Conservation (phyloP, 2,888 invertebrate species). For the Drosophila paracracens region DNA sequence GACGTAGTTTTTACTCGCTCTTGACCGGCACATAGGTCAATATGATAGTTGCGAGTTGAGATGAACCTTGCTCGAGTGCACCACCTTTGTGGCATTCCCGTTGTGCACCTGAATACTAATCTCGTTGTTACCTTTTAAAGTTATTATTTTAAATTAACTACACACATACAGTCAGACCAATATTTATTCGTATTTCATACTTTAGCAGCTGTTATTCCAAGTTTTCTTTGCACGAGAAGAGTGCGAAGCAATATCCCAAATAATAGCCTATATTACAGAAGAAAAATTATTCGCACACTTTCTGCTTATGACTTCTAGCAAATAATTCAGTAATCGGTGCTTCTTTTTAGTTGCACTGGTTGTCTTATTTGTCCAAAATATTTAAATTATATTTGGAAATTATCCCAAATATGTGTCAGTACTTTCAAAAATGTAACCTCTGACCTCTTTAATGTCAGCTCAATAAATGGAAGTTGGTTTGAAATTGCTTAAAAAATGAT, state of each 20-base stretch:
- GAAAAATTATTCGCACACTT: no score
- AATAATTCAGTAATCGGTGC: no score
- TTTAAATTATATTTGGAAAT: background rate
- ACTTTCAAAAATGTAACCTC: background rate
- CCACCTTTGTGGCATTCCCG: conserved; percentile 61
- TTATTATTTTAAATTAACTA: background rate
- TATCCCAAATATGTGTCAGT: background rate
- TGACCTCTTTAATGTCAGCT: background rate
- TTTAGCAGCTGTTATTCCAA: no score
- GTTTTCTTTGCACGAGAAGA: no score
- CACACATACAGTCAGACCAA: background rate
- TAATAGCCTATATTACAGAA: no score
- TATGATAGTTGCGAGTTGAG: conserved; percentile 88
- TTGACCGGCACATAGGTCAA: conserved; percentile 89
- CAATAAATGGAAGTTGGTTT: background rate
- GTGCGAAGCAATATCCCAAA: no score
- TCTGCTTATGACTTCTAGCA: no score
- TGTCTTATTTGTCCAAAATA: background rate
- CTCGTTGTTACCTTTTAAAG: background rate
- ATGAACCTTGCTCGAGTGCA: conserved; percentile 86
- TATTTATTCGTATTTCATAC: no score
- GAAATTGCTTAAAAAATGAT: background rate
- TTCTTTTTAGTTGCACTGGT: no score
- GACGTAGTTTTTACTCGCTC: conserved; percentile 58
- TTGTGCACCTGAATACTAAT: conserved; percentile 10